Conservation (phyloP, 2,888 invertebrate genomes). For the Drosophila emarginata region DNA sequence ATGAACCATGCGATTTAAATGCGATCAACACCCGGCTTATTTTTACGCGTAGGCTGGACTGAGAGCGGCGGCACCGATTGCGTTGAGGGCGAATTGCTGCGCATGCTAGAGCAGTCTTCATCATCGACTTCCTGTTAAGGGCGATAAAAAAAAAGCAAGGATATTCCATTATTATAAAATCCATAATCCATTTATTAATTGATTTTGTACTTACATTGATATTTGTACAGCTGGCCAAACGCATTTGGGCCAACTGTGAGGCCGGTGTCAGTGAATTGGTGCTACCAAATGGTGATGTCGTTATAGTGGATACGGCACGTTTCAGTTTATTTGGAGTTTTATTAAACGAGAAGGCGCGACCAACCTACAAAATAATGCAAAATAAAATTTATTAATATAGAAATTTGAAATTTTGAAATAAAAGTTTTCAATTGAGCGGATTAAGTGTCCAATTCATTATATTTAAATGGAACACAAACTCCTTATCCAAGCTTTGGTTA, state of each 20-base stretch:
- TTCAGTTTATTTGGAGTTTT: slow-evolving; percentile 97
- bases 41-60: slow-evolving; percentile 92
- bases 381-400: background rate
- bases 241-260: slow-evolving; percentile 92
- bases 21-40: slow-evolving; percentile 87
- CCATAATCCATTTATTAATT: background rate
- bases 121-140: slow-evolving; percentile 87
- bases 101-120: slow-evolving; percentile 81
- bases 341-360: slow-evolving; percentile 96
- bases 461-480: too few relatives aligned
- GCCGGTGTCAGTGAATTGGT: slow-evolving; percentile 92
- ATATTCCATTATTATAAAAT: slow-evolving; percentile 1
- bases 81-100: slow-evolving; percentile 82
- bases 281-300: slow-evolving; percentile 94
- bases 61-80: slow-evolving; percentile 88
- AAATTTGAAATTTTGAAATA: too few relatives aligned
- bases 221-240: slow-evolving; percentile 92
- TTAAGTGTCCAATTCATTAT: too few relatives aligned
- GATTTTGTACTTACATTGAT: slow-evolving; percentile 86
- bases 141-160: slow-evolving; percentile 31
- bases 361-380: slow-evolving; percentile 84
- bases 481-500: too few relatives aligned
- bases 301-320: slow-evolving; percentile 96
- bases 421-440: too few relatives aligned
- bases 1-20: slow-evolving; percentile 53